Conservation (phyloP, 2,113 vertebrate genomes). For the Rana temporaria region DNA sequence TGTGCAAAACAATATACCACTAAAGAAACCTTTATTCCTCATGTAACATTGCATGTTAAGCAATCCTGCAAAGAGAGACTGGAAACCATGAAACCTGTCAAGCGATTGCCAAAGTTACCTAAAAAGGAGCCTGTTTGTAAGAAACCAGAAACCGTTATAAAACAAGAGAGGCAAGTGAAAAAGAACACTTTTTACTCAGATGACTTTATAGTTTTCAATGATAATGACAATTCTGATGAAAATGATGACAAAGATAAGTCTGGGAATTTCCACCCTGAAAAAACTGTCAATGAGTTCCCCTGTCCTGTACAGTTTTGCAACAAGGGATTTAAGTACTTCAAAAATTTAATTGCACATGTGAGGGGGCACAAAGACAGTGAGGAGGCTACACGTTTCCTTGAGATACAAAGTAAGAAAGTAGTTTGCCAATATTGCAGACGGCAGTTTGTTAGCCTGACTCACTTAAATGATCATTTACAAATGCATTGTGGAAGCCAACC, state of each 20-base stretch:
- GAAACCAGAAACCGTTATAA: slow-evolving; percentile 76
- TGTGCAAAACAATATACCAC: slow-evolving; percentile 90
- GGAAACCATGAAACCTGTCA: slow-evolving; percentile 89
- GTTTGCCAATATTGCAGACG: slow-evolving; percentile 96
- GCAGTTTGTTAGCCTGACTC: slow-evolving; percentile 91
- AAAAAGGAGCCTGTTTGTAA: slow-evolving; percentile 75
- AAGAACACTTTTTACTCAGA: slow-evolving; percentile 79
- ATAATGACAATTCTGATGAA: slow-evolving; percentile 75
- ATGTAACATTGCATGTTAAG: slow-evolving; percentile 95
- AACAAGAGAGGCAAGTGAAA: slow-evolving; percentile 79
- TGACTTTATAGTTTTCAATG: slow-evolving; percentile 77
- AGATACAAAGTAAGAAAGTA: slow-evolving; percentile 96
- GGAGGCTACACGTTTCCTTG: slow-evolving; percentile 92
- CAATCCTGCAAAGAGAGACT: slow-evolving; percentile 93
- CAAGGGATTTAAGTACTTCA: slow-evolving; percentile 94
- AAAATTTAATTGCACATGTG: slow-evolving; percentile 91
- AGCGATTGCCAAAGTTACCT: slow-evolving; percentile 79
- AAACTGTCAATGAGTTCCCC: slow-evolving; percentile 80
- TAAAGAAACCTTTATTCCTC: slow-evolving; percentile 91
- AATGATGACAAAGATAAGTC: slow-evolving; percentile 75
- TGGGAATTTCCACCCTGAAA: slow-evolving; percentile 68
- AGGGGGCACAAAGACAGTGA: slow-evolving; percentile 89
- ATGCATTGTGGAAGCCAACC: slow-evolving; percentile 94
- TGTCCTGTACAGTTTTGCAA: slow-evolving; percentile 91
- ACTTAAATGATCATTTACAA: slow-evolving; percentile 95